Base-by-base conservation (phyloP, 2,797 vertebrate genomes). In the Carapus acus region DNA sequence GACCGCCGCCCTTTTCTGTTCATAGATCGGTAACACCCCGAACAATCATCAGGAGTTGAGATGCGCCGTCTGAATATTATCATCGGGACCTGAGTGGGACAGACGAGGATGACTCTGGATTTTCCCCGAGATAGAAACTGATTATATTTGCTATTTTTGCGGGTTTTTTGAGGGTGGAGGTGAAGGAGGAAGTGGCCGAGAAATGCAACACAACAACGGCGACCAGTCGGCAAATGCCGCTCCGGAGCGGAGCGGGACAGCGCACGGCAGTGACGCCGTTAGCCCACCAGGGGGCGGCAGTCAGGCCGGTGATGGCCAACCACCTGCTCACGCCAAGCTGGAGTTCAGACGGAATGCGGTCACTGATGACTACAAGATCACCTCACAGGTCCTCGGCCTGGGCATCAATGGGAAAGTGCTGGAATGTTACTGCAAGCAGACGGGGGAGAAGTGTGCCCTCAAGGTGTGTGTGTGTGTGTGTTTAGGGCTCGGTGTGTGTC, bases 371-470 rank as follows among this genome's bases (percentile, higher is more conserved):
- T 97, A 94, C 73, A 92, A 90, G 65, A 85, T 96, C 59, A 94
- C 94, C 68, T 83, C 91, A 21, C 87, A 90, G 62, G 94, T 96
- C 16, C 88, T 97, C 48, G 94, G 94, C 19, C 85, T 93, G 58
- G 94, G 94, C 27, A 92, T 96, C 76, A 96, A 92, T 52, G 94
- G 94, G 49, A 94, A 93, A 80, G 94, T 97, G 41, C 53, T 93
- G 81, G 91, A 94, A 65, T 96, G 93, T 74, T 90, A 86, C 62
- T 90, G 91, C 77, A 90, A 90, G 80, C 84, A 74, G 59, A 91
- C 89, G 0, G 92, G 91, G 50, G 85, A 88, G 72, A 96, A 95
- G 77, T 95, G 92, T 79, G 94, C 93, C 29, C 83, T 97, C 36
- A 96, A 97, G 93, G 94, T 96, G 83, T 36, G 81, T 73, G 17